A percentile compares a stretch with the other conserved stretches of the same genome.
phyloP scores from a whole-genome alignment of 2,888 invertebrate genomes.

The Lochmaea crataegi region DNA sequence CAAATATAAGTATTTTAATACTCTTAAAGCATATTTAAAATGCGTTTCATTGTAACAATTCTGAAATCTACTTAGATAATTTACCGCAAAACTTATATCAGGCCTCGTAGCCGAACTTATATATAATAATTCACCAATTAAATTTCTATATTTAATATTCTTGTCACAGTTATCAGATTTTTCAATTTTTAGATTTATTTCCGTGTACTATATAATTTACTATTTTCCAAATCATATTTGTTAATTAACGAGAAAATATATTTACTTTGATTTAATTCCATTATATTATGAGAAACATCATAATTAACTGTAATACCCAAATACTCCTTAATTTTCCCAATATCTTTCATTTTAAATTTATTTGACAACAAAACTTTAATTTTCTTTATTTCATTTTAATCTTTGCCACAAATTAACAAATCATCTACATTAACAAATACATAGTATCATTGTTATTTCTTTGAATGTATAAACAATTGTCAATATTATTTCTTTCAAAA shows the following conservation, averaged over 20 bases:
- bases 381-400: slow-evolving; percentile 25
- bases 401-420: slow-evolving; percentile 13
- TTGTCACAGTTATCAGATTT: slow-evolving; percentile 8
- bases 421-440: slow-evolving; percentile 41
- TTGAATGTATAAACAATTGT: slow-evolving; percentile 38
- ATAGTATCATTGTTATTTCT: slow-evolving; percentile 3
- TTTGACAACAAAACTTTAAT: slow-evolving; percentile 31
- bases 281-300: slow-evolving; percentile 20
- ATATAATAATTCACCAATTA: slow-evolving; percentile 25
- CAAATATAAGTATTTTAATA: slow-evolving; percentile 34
- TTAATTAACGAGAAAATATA: slow-evolving; percentile 32
- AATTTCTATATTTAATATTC: slow-evolving; percentile 32
- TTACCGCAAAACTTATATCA: slow-evolving; percentile 25
- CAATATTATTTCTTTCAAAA: slow-evolving; percentile 35
- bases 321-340: slow-evolving; percentile 36
- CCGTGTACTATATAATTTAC: slow-evolving; percentile 29
- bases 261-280: slow-evolving; percentile 30
- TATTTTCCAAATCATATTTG: slow-evolving; percentile 28
- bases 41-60: slow-evolving; percentile 6
- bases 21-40: slow-evolving; percentile 5
- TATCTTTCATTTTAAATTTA: slow-evolving; percentile 41
- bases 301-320: slow-evolving; percentile 36
- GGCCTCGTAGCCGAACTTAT: slow-evolving; percentile 28
- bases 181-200: no score
- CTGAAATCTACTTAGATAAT: slow-evolving; percentile 19